Evolutionary conservation across 2,888 invertebrate genomes (phyloP).

Genomic region (Eudemis profundana): DNA sequence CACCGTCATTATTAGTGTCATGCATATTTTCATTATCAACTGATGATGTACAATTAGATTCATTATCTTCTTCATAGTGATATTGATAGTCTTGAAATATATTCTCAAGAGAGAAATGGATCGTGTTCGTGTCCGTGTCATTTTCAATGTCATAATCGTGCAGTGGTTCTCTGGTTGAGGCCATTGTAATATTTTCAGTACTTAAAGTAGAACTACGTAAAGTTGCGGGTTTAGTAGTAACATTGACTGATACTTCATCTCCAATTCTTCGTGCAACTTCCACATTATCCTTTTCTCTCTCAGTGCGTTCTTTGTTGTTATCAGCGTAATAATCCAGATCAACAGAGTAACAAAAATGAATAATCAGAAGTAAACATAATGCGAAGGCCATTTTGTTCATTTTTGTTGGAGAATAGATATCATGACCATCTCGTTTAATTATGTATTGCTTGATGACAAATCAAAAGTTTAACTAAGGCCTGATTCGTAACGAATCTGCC

Average conservation of each 20-base stretch:
- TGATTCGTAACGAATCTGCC: no score
- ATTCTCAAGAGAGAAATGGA: not conserved
- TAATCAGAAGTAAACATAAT: constrained; percentile 44
- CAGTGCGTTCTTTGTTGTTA: constrained; percentile 20
- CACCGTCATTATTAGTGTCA: constrained; percentile 18
- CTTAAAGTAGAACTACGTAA: not conserved
- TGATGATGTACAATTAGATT: constrained; percentile 22
- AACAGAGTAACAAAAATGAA: constrained; percentile 49
- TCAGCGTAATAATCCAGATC: constrained; percentile 58
- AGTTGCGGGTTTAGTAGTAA: not conserved
- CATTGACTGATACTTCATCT: constrained; percentile 12
- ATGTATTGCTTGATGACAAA: not conserved
- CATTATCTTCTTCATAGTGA: constrained; percentile 50
- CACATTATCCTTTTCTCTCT: constrained; percentile 11
- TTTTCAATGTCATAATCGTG: constrained; percentile 1
- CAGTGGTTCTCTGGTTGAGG: constrained; percentile 27
- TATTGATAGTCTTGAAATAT: constrained; percentile 56
- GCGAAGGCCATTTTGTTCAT: constrained; percentile 19
- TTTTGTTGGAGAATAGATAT: not conserved
- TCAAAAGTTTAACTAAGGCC: no score
- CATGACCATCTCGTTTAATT: constrained; percentile 30
- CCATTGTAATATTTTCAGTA: constrained; percentile 1
- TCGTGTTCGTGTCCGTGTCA: not conserved
- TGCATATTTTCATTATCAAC: constrained; percentile 41
- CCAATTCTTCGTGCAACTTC: constrained; percentile 39